phyloP scores from a whole-genome alignment of 2,113 vertebrate genomes.

The Etheostoma spectabile region DNA sequence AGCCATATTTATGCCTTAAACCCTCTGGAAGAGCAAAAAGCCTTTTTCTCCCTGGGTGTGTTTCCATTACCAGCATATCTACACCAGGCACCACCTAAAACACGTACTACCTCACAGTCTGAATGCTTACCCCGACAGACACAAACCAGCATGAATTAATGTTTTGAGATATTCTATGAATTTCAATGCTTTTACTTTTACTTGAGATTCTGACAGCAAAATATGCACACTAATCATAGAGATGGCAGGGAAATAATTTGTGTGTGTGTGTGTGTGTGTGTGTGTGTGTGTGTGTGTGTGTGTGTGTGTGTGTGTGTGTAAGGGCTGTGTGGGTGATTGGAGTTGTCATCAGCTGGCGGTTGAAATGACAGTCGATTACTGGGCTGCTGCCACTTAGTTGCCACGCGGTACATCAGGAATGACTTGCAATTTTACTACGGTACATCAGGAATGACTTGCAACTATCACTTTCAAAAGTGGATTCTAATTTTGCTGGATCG shows the following conservation, averaged over 20 bases:
- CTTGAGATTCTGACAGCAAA: constrained; percentile 68
- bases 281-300: constrained; percentile 11
- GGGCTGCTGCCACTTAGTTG: constrained; percentile 80
- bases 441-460: constrained; percentile 83
- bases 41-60: constrained; percentile 50
- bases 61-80: constrained; percentile 54
- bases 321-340: constrained; percentile 71
- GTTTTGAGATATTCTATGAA: constrained; percentile 71
- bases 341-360: constrained; percentile 77
- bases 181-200: constrained; percentile 72
- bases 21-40: constrained; percentile 57
- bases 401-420: constrained; percentile 77
- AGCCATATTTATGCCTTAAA: constrained; percentile 69
- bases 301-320: constrained; percentile 29
- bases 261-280: constrained; percentile 4
- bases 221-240: constrained; percentile 75
- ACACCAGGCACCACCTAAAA: constrained; percentile 23
- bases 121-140: constrained; percentile 47
- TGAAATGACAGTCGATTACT: constrained; percentile 78
- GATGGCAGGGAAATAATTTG: constrained; percentile 39
- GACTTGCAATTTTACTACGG: constrained; percentile 81
- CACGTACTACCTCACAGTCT: neutral
- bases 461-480: constrained; percentile 83
- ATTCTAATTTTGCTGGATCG: constrained; percentile 79
- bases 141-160: constrained; percentile 66